Evolutionary conservation across 2,113 vertebrate species (phyloP), one percentile per base, ranked within the genome.

Genomic region (Gymnocephalus cernua): DNA sequence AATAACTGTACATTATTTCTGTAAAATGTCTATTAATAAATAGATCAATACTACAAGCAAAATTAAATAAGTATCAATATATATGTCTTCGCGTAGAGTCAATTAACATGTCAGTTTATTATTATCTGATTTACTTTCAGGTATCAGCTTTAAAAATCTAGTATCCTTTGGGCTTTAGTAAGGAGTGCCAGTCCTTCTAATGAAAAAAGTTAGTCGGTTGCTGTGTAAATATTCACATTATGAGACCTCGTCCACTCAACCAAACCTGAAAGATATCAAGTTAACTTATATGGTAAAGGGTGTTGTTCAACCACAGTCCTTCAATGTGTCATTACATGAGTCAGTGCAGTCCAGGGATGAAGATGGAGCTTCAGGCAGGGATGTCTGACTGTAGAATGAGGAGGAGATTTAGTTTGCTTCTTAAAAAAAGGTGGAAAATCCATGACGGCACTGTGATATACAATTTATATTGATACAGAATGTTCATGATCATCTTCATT

Each of bases 401-500:
- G 58, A 14, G 21, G 15, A 18, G n/a, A 41, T 74, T 82, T 79
- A 29, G 57, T 82, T 86, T 80, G 57, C 69, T 19, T 50, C 61
- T 54, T 21, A 67, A 75, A 66, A 48, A 47, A 57, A 59, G 8
- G 58, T 67, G 41, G 32, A 70, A 72, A 84, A 86, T 84, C 75
- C 51, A 41, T 80, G 74, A 79, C 13, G 29, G 63, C 21, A 29
- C 32, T 21, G n/a, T 58, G n/a, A 75, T 68, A 83, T 82, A 84
- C 54, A 77, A 48, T 84, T 70, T 82, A 58, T 77, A 75, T 74
- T 87, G 41, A 66, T 32, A 53, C 48, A 14, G 59, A 84, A 80
- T 87, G 69, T 73, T 86, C 70, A 68, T 29, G 13, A 80, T 72
- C 67, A 51, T 78, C 54, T 51, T 89, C 66, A 82, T 90, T 86